A percentile compares a stretch with the other conserved stretches of the same genome.
These are phyloP conservation scores for Phenacoccus solenopsis DNA, from an alignment of 1,140 invertebrate genomes.

Conservation along the genomic window DNA sequence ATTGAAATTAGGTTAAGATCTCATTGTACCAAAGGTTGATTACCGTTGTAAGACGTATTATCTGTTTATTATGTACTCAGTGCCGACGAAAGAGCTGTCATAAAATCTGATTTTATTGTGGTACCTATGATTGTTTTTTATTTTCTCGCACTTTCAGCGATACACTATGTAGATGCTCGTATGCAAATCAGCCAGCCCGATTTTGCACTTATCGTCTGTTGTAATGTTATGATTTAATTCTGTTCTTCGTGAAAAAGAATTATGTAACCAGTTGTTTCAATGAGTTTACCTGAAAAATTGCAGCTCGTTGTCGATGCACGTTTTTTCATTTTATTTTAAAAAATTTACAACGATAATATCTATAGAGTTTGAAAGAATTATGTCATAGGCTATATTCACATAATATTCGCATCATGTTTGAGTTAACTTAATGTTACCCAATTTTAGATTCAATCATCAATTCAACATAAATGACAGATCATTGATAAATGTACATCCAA, in stretches of 20 bases:
- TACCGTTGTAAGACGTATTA: constrained; percentile 4
- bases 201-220: not conserved
- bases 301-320: not conserved
- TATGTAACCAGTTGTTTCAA: not conserved
- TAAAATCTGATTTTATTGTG: not conserved
- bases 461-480: no score
- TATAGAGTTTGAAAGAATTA: not conserved
- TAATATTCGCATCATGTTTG: not conserved
- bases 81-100: not conserved
- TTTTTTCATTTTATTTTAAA: not conserved
- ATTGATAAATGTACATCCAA: no score
- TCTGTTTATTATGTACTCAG: not conserved
- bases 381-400: not conserved
- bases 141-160: not conserved
- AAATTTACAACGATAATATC: no score
- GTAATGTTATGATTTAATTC: not conserved
- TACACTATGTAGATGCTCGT: not conserved
- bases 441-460: no score
- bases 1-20: constrained; percentile 12
- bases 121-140: not conserved
- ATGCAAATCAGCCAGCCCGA: not conserved
- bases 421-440: no score
- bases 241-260: not conserved
- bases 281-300: not conserved
- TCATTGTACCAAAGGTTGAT: not conserved